Conservation (phyloP, 2,797 vertebrate species). For the Eulemur mongoz region DNA sequence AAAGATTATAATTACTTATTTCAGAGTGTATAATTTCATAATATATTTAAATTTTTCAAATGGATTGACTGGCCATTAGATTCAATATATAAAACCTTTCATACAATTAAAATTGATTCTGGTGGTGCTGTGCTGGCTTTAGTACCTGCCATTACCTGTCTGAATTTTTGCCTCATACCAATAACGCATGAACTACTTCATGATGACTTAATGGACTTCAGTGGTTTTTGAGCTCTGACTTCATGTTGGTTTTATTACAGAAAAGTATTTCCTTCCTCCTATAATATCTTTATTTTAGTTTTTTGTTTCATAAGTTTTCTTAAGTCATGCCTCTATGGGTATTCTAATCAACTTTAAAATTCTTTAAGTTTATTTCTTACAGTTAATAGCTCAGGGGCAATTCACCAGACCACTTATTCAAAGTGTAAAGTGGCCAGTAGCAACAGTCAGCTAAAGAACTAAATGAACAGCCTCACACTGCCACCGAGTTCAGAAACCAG, state of each 20-base stretch:
- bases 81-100: background rate
- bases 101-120: conserved; percentile 31
- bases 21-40: background rate
- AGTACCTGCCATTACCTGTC: background rate
- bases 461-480: background rate
- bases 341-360: conserved; percentile 18
- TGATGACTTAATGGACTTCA: conserved; percentile 34
- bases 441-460: background rate
- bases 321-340: background rate
- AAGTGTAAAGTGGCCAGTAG: background rate
- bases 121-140: background rate
- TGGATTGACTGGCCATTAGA: background rate
- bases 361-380: conserved; percentile 12
- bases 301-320: background rate
- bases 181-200: background rate
- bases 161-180: background rate
- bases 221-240: conserved; percentile 1
- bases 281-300: conserved; percentile 6
- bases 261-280: conserved; percentile 33
- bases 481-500: background rate
- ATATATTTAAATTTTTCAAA: conserved; percentile 17
- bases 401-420: background rate
- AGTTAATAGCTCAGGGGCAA: background rate
- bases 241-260: conserved; percentile 24
- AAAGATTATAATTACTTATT: conserved; percentile 15